A percentile compares a stretch with the other conserved stretches of the same genome.
Evolutionary conservation across 2,113 vertebrate genomes (phyloP).

Genomic region (Hemicordylus capensis): DNA sequence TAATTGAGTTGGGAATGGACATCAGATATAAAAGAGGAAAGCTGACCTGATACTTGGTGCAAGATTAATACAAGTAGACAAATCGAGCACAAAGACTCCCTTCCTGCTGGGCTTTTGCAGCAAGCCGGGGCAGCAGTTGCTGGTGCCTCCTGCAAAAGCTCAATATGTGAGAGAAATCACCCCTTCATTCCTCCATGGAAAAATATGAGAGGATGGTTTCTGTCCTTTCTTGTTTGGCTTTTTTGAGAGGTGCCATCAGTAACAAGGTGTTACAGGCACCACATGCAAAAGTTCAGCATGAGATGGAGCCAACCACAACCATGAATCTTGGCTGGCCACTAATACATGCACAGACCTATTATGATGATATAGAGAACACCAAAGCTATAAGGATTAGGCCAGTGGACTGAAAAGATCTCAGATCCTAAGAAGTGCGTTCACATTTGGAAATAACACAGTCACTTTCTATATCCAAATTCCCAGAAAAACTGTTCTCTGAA

Average conservation of each 20-base stretch:
- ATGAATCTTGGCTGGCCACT: background rate
- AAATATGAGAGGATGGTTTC: background rate
- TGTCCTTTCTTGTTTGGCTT: background rate
- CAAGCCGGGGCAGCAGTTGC: background rate
- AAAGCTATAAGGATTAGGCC: background rate
- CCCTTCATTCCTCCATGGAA: background rate
- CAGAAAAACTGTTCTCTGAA: background rate
- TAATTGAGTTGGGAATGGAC: background rate
- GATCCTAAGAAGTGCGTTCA: background rate
- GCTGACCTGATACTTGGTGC: background rate
- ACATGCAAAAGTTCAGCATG: background rate
- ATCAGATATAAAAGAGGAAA: background rate
- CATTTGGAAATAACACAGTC: background rate
- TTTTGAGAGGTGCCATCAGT: background rate
- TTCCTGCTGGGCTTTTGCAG: background rate
- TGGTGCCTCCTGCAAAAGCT: background rate
- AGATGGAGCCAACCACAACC: background rate
- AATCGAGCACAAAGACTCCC: background rate
- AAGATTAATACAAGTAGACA: background rate
- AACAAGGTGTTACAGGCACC: background rate
- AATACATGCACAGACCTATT: background rate
- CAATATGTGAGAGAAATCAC: background rate
- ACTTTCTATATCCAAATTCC: background rate
- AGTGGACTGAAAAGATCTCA: background rate
- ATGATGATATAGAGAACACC: too few species aligned